Base-by-base conservation (phyloP, 2,113 vertebrate genomes). In the Dermatemys mawii region DNA sequence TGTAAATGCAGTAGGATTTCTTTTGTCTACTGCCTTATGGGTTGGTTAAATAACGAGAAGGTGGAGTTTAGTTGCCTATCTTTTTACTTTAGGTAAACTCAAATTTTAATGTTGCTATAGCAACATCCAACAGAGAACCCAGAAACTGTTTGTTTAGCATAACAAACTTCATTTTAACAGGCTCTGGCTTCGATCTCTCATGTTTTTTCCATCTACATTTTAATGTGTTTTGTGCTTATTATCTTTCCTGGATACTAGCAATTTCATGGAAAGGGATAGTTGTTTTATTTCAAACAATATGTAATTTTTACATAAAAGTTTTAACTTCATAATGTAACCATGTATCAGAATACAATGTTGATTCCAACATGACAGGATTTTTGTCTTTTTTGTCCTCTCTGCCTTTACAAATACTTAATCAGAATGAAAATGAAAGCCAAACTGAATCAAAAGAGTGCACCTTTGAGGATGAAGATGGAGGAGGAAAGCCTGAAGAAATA, bases 341-440 rank as follows among this genome's bases (percentile, higher is more conserved):
- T 22, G 0, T 88, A 32, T 79, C 86, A 92, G 87, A 97, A 95
- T 78, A 93, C 49, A 70, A 49, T 90, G 51, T 87, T 88, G 10
- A 88, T 96, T 96, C 89, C 94, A 92, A 55, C 90, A 99, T 99
- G 99, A 99, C 98, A 21, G 99, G 99, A 79, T 98, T 99, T 96
- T 97, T 99, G 83, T 99, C 98, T 95, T 92, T 99, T 81, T 97
- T 99, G 67, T 99, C 98, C 87, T 98, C 98, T 89, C 97, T 99
- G 32, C 98, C 99, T 81, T 97, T 99, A 44, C 96, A 97, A 92
- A 98, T 98, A 95, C 94, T 99, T 94, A 94, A 92, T 81, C 98
- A 98, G 98, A 94, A 88, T 93, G 98, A 96, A 73, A 96, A 84
- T 51, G 95, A 97, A 93, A 93, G 79, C 70, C 94, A 97, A 92